Conservation (phyloP, 2,113 vertebrate genomes). For the Equus przewalskii region DNA sequence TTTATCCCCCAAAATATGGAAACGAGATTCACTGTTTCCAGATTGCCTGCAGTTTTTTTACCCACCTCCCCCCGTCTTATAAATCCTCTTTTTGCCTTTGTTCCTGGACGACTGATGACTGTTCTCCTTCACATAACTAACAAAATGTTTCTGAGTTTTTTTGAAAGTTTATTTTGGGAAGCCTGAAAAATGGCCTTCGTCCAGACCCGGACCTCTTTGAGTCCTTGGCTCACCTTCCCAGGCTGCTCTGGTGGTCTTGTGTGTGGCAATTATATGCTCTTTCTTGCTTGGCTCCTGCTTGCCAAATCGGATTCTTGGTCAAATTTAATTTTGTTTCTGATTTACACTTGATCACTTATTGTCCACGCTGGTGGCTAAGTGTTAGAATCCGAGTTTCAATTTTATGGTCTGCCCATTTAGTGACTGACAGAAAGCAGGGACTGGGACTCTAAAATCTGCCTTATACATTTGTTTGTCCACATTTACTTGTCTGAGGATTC, state of each 20-base stretch:
- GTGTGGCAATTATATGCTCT: not conserved
- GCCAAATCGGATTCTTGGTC: not conserved
- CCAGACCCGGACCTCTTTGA: not conserved
- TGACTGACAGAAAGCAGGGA: not conserved
- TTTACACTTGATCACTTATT: not conserved
- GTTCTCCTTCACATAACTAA: not conserved
- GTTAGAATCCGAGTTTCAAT: not conserved
- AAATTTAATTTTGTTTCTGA: conserved; percentile 43
- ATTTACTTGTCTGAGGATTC: not conserved
- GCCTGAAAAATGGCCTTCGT: not conserved
- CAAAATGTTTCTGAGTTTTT: not conserved
- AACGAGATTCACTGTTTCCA: not conserved
- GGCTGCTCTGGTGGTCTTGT: not conserved
- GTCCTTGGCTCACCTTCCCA: not conserved
- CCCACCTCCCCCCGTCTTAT: not conserved
- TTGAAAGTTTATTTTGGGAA: not conserved
- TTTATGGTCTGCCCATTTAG: not conserved
- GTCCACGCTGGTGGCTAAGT: not conserved
- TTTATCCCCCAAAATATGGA: not conserved
- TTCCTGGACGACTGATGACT: conserved; percentile 1
- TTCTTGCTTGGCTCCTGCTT: not conserved
- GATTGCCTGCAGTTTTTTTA: not conserved
- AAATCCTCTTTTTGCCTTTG: not conserved
- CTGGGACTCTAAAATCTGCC: not conserved
- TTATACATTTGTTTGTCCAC: not conserved